A percentile compares a stretch with the other conserved stretches of the same genome.
Conservation (phyloP, 1,140 invertebrate species). For the Heliothis virescens region DNA sequence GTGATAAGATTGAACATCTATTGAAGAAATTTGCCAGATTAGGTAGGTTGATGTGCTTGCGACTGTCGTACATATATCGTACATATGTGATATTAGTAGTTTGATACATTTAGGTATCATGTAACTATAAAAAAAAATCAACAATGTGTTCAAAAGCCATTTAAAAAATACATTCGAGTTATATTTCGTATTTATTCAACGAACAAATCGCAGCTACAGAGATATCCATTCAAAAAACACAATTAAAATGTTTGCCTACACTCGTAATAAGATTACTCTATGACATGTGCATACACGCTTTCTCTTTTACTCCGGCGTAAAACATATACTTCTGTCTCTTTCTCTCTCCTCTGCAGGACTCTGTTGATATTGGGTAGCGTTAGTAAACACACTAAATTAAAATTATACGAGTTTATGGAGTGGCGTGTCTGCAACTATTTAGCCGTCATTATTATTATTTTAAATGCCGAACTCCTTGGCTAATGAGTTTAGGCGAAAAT, state of each 20-base stretch:
- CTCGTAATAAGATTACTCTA: conserved; percentile 46
- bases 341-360: conserved; percentile 56
- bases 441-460: conserved; percentile 44
- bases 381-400: conserved; percentile 42
- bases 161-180: neutral
- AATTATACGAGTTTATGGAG: conserved; percentile 43
- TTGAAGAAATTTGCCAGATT: no score
- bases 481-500: conserved; percentile 44
- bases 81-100: no score
- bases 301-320: neutral
- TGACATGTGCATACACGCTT: conserved; percentile 42
- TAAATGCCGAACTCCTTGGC: conserved; percentile 38
- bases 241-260: conserved; percentile 44
- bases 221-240: conserved; percentile 12
- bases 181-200: neutral
- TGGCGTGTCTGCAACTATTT: conserved; percentile 53
- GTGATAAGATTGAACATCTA: no score
- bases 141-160: no score
- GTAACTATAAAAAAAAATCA: no score
- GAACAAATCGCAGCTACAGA: neutral
- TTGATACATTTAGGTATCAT: no score
- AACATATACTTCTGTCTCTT: conserved; percentile 18
- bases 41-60: no score
- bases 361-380: conserved; percentile 50
- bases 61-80: no score